Base-by-base conservation (phyloP, 2,113 vertebrate genomes). In the Isichthys henryi region DNA sequence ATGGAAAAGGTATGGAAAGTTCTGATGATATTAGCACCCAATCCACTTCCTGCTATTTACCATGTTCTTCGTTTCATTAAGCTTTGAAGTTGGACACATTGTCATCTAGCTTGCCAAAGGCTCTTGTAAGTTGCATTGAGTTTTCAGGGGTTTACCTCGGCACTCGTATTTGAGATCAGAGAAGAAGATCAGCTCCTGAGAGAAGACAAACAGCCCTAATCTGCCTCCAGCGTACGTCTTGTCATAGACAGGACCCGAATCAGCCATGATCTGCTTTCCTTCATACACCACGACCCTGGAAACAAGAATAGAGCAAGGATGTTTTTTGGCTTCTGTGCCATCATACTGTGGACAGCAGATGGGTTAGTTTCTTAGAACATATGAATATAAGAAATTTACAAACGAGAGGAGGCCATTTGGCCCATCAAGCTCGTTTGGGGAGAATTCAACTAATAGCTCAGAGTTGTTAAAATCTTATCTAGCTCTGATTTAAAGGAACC, bases 161-260 rank as follows among this genome's bases (percentile, higher is more conserved):
- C 98, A 99, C 93, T 99, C 98, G 27, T 99, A 99, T 92, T 98
- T 99, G 94, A 99, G 98, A 91, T 99, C 98, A 50, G 98, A 99
- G 96, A 99, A 99, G 94, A 98, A 99, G 89, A 99, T 97, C 95
- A 99, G 96, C 90, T 99, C 98, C 95, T 99, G 98, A 35, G 98
- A 99, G 94, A 99, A 99, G 92, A 99, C 98, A 92, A 99, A 99
- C 90, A 99, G 95, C 56, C 98, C 98, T 94, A 99, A 95, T 88
- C 98, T 94, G 91, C 98, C 98, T 17, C 98, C 98, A 0, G 98
- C 96, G 83, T 97, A 99, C 0, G 98, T 98, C 85, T 97, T 96
- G 94, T 99, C 98, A 70, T 99, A 99, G 91, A 99, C 90, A 0
- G 97, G 97, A 53, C 98, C 98, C 10, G 98, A 99, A 93, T 99